Evolutionary conservation across 2,888 invertebrate genomes (phyloP), one percentile per base, ranked within the genome.

Genomic region (Sepiola atlantica): DNA sequence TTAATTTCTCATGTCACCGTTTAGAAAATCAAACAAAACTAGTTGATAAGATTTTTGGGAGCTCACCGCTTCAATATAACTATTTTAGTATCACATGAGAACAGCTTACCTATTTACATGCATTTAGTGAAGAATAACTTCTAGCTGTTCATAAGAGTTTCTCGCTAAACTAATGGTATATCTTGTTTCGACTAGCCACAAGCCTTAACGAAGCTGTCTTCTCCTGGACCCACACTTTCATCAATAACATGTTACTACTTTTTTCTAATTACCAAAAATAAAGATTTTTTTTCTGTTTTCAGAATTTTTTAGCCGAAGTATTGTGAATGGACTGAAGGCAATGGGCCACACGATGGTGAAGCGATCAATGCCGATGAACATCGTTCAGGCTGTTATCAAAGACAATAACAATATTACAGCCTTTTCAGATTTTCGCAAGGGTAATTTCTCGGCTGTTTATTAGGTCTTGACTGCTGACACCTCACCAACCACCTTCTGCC

Each of bases 341-440:
- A 95, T 95, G 94, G 96, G 96, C 28, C 96, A 96, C 94, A 95
- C 45, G 1, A 94, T 96, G 94, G 95, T 95, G 92, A 94, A 94
- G 20, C 94, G 95, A 16, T 93, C 95, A 0, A 96, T 96, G 45
- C 95, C 95, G 20, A 94, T 96, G 35, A 96, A 95, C 94, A 94
- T 94, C 24, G 96, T 96, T 6, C 96, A 96, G 94, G 96, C 95
- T 93, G 96, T 97, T 14, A 95, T 95, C 94, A 96, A 96, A 94
- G 95, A 95, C 28, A 96, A 96, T 93, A 96, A 96, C 95, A 95
- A 95, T 20, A 95, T 96, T 35, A 94, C 94, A 35, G 96, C 96
- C 10, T 95, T 95, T 35, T 95, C 96, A 0, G 97, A 97, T 94
- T 91, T 92, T 3, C 94, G 97, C 21, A 96, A 96, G 94, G 95